Evolutionary conservation across 2,113 vertebrate species (phyloP), one percentile per base, ranked within the genome.

Genomic region (Columba livia): DNA sequence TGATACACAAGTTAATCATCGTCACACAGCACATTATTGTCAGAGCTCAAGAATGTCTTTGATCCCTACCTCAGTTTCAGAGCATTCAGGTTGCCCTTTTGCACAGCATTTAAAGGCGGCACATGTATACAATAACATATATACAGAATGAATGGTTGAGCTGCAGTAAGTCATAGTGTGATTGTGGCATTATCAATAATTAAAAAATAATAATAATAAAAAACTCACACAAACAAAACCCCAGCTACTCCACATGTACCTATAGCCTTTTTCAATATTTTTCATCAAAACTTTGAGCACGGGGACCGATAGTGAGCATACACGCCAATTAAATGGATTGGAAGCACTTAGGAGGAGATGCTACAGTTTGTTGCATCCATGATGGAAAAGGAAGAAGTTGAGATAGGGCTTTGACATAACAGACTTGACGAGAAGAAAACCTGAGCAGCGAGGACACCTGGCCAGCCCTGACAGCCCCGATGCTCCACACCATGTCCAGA

Each of bases 1-100:
- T 29, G 50, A 80, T 83, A 73, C 14, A 58, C n/a, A 65, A 92
- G 57, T 92, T 95, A 88, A 90, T 88, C 88, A 69, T 57, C 5
- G 2, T 81, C 81, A 86, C 88, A 73, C 64, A 90, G 85, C 48
- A 73, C 44, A 1, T 71, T 48, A 80, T 71, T 96, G 86, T 92
- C 88, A 94, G 85, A 88, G 60, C 77, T 83, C 42, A 83, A 80
- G 90, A 90, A 85, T 81, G 67, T n/a, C 83, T 95, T 91, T 93
- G 82, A 91, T 90, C 90, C 92, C 57, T 47, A 13, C 85, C 85
- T 92, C 60, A 61, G 79, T 80, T 89, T 65, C 89, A 71, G 61
- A 92, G 57, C 61, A 29, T 53, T 79, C 21, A 3, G 57, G 73
- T 88, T 44, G 11, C 70, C 80, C 77, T 62, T 78, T 32, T 31